phyloP scores from a whole-genome alignment of 2,797 vertebrate genomes.

The Tapera naevia region DNA sequence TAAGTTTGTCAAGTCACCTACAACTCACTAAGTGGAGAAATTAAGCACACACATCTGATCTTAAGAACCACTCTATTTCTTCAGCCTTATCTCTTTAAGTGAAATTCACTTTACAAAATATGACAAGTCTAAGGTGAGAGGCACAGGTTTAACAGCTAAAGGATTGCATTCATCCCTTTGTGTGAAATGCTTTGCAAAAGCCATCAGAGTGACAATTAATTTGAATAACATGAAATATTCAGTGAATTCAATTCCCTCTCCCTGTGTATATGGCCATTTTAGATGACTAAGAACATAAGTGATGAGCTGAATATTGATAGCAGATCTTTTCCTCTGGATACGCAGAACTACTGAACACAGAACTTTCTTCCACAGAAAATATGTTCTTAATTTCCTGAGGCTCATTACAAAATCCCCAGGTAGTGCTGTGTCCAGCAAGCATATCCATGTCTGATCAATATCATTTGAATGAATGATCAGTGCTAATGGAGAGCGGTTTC shows the following conservation, averaged over 20 bases:
- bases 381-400: background rate
- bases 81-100: background rate
- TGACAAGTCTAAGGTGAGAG: constrained; percentile 12
- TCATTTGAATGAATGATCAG: background rate
- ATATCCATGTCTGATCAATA: background rate
- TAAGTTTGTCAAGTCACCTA: background rate
- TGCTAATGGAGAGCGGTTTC: background rate
- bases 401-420: background rate
- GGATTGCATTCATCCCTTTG: background rate
- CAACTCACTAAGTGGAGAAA: background rate
- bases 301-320: background rate
- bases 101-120: background rate
- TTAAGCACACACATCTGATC: background rate
- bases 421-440: background rate
- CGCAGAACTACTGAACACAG: background rate
- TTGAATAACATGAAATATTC: constrained; percentile 44
- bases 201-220: background rate
- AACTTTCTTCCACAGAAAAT: background rate
- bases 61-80: background rate
- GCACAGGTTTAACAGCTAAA: background rate
- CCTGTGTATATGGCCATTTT: background rate
- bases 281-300: background rate
- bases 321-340: background rate
- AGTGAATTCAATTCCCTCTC: background rate
- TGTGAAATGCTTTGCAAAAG: background rate